A percentile compares a stretch with the other conserved stretches of the same genome.
phyloP scores from a whole-genome alignment of 1,140 invertebrate species.

The Danaus plexippus region DNA sequence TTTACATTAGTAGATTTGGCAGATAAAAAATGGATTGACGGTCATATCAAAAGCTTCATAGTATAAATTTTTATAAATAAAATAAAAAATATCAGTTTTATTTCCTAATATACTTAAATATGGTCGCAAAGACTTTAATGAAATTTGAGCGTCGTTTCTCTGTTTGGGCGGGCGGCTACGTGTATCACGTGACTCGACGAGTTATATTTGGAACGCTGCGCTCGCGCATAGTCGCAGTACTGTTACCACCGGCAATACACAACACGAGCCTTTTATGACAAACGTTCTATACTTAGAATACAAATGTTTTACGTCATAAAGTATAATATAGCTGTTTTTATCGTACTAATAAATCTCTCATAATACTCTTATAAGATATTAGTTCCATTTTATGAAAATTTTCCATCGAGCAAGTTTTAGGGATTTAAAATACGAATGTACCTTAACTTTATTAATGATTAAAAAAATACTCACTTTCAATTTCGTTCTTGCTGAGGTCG shows the following conservation, averaged over 20 bases:
- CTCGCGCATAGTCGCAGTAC: conserved; percentile 43
- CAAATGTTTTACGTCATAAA: conserved; percentile 5
- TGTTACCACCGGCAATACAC: conserved; percentile 44
- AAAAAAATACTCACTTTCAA: conserved; percentile 79
- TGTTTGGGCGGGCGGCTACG: conserved; percentile 65
- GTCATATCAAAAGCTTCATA: conserved; percentile 10
- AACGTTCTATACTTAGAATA: conserved; percentile 58
- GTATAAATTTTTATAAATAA: not conserved
- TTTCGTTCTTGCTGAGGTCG: conserved; percentile 79
- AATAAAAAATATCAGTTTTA: no score
- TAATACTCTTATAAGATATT: no score
- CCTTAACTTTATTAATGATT: conserved; percentile 3
- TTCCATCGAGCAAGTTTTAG: no score
- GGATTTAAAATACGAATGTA: no score
- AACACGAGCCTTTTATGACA: conserved; percentile 60
- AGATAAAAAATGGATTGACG: conserved; percentile 9
- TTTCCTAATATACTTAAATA: conserved; percentile 18
- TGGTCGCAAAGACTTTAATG: conserved; percentile 33
- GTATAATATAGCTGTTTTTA: no score
- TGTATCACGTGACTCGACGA: conserved; percentile 56
- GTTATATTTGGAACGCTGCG: conserved; percentile 62
- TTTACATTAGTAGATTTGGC: not conserved
- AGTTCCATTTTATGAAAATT: no score
- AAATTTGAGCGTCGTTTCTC: conserved; percentile 67
- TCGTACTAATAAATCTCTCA: no score